Percentiles rank a stretch among this genome's conserved stretches.
Conservation (phyloP, 2,888 invertebrate genomes). For the Cerastoderma edule region DNA sequence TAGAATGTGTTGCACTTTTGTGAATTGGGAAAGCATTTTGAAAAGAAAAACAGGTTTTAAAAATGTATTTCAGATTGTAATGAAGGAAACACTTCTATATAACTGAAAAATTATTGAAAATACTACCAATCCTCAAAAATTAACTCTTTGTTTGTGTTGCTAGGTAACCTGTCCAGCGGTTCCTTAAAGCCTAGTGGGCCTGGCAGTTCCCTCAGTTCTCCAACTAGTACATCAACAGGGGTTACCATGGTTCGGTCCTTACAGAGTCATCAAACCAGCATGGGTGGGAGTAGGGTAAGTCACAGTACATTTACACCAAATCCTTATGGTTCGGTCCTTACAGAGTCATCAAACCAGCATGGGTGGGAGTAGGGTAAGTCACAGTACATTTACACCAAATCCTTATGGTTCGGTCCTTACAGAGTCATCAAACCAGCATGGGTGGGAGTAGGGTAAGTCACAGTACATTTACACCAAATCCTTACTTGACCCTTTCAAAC, state of each 20-base stretch:
- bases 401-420: constrained; percentile 54
- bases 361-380: constrained; percentile 75
- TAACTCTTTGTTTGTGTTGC: too few species aligned
- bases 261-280: constrained; percentile 58
- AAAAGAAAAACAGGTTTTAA: too few species aligned
- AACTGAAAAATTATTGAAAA: too few species aligned
- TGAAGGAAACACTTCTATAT: too few species aligned
- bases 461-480: too few species aligned
- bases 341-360: constrained; percentile 61
- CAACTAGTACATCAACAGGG: constrained; percentile 63
- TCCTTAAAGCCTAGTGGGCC: constrained; percentile 50
- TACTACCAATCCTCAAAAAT: too few species aligned
- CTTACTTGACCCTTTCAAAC: too few species aligned
- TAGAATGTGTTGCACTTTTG: too few species aligned
- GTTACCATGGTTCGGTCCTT: constrained; percentile 56
- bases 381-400: too few species aligned
- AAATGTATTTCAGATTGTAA: too few species aligned
- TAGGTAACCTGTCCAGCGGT: constrained; percentile 78
- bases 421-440: constrained; percentile 62
- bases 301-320: too few species aligned
- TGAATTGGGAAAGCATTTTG: too few species aligned
- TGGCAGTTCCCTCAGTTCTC: constrained; percentile 66
- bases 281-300: constrained; percentile 77
- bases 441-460: constrained; percentile 75
- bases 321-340: constrained; percentile 53